Base-by-base conservation (phyloP, 2,113 vertebrate species). In the Gymnarchus niloticus region DNA sequence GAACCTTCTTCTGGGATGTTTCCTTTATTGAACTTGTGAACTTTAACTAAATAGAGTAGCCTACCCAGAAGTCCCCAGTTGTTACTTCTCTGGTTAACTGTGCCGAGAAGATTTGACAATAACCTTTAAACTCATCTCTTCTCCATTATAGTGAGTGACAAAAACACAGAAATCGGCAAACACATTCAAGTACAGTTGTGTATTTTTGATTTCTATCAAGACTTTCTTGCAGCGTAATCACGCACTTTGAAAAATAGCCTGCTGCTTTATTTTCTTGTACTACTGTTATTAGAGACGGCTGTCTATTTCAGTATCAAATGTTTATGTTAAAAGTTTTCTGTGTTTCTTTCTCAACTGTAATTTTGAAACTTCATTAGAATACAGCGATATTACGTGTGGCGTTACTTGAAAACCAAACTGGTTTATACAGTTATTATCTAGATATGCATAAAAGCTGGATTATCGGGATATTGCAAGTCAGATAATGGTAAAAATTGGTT, bases 11-110 rank as follows among this genome's bases (percentile, higher is more conserved):
- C 28, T 10, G 51, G 1, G 19, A 25, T 12, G 1, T 33, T 33
- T 84, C 3, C 21, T 56, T 56, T 78, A 57, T 7, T 85, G 84
- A 80, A 85, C 49, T 82, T 82, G 28, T 54, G 49, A 82, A 82
- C 69, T 28, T 85, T 33, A 3, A 85, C 69, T 37, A 33, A 41
- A 37, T 51, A 14, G 65, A 51, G 46, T 51, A 23, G 3, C 41
- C 25, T 48, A 51, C 12, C 12, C 56, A 1, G 77, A 51, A 46
- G 82, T 8, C 56, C 37, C 28, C 56, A 49, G 44, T 12, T 37
- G 17, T 69, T 48, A 81, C 49, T 52, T 4, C 80, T 81, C 80
- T 33, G 49, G 10, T 54, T 28, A 73, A 41, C 65, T 73, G 33
- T 73, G 33, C 33, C 65, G 33, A 37, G 28, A 41, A 4, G 33